Evolutionary conservation across 2,797 vertebrate species (phyloP), one percentile per base, ranked within the genome.

Genomic region (Cynodonichthys magdalenae): DNA sequence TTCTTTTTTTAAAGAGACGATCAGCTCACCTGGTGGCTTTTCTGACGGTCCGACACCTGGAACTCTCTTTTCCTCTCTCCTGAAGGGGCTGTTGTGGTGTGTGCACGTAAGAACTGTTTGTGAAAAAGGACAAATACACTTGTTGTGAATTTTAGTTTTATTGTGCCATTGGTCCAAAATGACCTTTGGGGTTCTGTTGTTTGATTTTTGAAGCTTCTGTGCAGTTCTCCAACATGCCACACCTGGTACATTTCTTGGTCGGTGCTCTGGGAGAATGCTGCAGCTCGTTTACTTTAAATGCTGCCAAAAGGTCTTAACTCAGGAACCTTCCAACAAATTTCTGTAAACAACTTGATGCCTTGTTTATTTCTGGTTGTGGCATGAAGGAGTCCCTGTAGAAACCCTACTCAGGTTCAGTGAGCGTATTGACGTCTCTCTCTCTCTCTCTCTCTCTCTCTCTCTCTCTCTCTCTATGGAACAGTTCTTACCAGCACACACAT

Each of bases 301-400:
- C 85, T 87, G 85, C 90, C 90, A 88, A 89, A 87, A 83, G 36
- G 82, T 88, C 77, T 83, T 66, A 81, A 87, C 91, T 93, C 91
- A 92, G 92, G 90, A 90, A 91, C 69, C 77, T 72, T 69, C 62
- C 69, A 66, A 66, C 14, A 36, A 42, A 72, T 75, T 73, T 73
- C 63, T 63, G 59, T 55, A 14, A 81, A 77, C 66, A 72, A 41
- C 74, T 78, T 58, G 66, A 67, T 55, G 59, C 67, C 24, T 24
- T 24, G 4, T 70, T 71, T 49, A 39, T 49, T 46, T 63, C 18
- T 74, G 55, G 54, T 31, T n/a, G 57, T 74, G 74, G 41, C 53
- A 42, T 39, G 41, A 73, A 36, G 15, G 65, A 78, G 79, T 74
- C 77, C 56, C 63, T 76, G 59, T 81, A 48, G 41, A 58, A 61